A percentile compares a stretch with the other conserved stretches of the same genome.
These are phyloP conservation scores for Notodonta dromedarius DNA, from an alignment of 2,888 invertebrate species.

Conservation along the genomic window DNA sequence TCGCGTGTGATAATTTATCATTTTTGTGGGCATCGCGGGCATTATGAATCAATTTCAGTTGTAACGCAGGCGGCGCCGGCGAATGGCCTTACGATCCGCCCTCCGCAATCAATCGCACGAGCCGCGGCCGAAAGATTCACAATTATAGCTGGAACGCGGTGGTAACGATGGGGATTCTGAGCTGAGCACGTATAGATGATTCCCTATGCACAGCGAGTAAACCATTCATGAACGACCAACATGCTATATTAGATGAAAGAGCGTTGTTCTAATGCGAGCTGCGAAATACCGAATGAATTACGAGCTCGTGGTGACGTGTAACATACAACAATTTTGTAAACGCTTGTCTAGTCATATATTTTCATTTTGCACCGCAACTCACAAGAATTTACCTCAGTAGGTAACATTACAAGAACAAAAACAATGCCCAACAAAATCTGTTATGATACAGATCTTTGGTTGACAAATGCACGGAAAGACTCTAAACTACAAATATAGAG, in stretches of 20 bases:
- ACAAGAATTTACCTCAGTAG: too few relatives aligned
- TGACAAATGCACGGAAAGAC: too few relatives aligned
- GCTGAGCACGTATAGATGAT: slow-evolving; percentile 31
- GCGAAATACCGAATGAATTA: background rate
- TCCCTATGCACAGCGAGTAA: slow-evolving; percentile 25
- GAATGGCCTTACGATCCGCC: background rate
- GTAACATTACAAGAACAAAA: too few relatives aligned
- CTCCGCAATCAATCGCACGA: background rate
- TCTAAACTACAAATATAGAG: too few relatives aligned
- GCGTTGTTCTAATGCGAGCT: slow-evolving; percentile 37
- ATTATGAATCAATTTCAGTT: slow-evolving; percentile 46
- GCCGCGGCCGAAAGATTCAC: slow-evolving; percentile 14
- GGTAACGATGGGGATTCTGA: slow-evolving; percentile 7
- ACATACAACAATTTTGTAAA: background rate
- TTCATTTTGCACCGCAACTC: background rate
- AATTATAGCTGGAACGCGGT: slow-evolving; percentile 27
- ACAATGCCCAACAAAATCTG: too few relatives aligned
- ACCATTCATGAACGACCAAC: slow-evolving; percentile 31
- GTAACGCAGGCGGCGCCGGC: slow-evolving; percentile 28
- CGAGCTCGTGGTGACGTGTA: background rate
- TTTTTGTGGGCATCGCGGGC: slow-evolving; percentile 53
- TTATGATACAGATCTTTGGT: too few relatives aligned
- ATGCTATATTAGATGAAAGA: slow-evolving; percentile 33
- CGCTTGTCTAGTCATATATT: slow-evolving; percentile 1
- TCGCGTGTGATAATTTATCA: slow-evolving; percentile 69